A percentile compares a stretch with the other conserved stretches of the same genome.
Evolutionary conservation across 1,140 invertebrate species (phyloP).

Genomic region (Drosophila pachea): DNA sequence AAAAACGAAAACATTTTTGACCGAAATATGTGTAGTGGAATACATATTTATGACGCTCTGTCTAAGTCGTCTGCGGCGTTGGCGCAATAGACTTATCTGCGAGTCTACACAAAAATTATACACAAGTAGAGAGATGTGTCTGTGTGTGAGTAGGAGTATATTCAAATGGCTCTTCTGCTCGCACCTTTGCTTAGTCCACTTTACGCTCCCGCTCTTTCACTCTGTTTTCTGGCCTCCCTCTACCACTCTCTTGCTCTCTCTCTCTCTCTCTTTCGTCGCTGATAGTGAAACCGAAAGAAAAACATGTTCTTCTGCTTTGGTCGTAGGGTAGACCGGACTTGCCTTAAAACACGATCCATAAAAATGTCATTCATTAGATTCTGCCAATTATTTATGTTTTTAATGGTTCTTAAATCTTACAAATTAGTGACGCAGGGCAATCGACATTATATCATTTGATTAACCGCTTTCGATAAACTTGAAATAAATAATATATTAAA

Average conservation of each 20-base stretch:
- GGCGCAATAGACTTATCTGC: conserved; percentile 57
- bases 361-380: conserved; percentile 10
- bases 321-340: conserved; percentile 54
- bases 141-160: conserved; percentile 20
- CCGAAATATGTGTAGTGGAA: conserved; percentile 47
- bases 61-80: conserved; percentile 50
- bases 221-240: conserved; percentile 2
- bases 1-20: conserved; percentile 68
- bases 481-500: conserved; percentile 14
- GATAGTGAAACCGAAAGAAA: conserved; percentile 53
- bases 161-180: conserved; percentile 47
- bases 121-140: conserved; percentile 13
- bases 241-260: neutral
- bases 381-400: conserved; percentile 1
- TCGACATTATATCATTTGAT: conserved; percentile 5
- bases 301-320: conserved; percentile 45
- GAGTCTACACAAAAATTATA: conserved; percentile 31
- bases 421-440: conserved; percentile 23
- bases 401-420: conserved; percentile 1
- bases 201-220: conserved; percentile 14
- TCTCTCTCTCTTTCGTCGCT: conserved; percentile 19
- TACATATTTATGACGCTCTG: conserved; percentile 73
- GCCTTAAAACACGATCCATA: conserved; percentile 37
- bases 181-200: conserved; percentile 9
- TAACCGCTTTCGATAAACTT: neutral